Evolutionary conservation across 2,113 vertebrate species (phyloP), one percentile per base, ranked within the genome.

Genomic region (Dasyprocta punctata): DNA sequence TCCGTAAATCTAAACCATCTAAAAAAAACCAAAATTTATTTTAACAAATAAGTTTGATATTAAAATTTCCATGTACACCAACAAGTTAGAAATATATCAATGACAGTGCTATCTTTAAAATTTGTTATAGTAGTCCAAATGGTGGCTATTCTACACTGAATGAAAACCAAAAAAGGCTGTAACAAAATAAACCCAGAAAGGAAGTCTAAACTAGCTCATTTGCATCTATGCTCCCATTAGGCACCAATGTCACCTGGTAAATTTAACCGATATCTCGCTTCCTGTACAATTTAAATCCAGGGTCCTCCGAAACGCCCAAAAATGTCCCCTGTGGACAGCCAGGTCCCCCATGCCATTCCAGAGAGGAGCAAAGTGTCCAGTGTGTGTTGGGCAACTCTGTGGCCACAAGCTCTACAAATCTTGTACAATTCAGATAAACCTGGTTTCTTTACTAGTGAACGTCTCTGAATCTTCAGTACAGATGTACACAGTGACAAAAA

Each of bases 1-100:
- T 93, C 14, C 56, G 0, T 47, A 90, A 91, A 84, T 54, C 26
- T 63, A 67, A 86, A 95, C 75, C 41, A 78, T 95, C 30, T 33
- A 90, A 22, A 17, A 38, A 96, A 83, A 90, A 41, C 58, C 60
- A 47, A 83, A 81, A 6, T 56, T 92, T 36, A 73, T 81, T 96
- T 69, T 85, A 41, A 87, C 77, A 92, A 81, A 38, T 67, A 41
- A 30, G 52, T 33, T 80, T 90, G 36, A 71, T 52, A 61, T 54
- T 88, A 95, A 38, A 26, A 8, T 90, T 92, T 87, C 81, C 19
- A 75, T 41, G 56, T 36, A 75, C 6, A 92, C 16, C 60, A 38
- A 87, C 24, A 54, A 80, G 6, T 30, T 0, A 94, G n/a, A 89
- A 83, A 86, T 19, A 36, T 17, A 65, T 19, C 33, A 80, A 13